These are phyloP conservation scores for Hippoglossus hippoglossus DNA, from an alignment of 2,797 vertebrate species.

Conservation along the genomic window DNA sequence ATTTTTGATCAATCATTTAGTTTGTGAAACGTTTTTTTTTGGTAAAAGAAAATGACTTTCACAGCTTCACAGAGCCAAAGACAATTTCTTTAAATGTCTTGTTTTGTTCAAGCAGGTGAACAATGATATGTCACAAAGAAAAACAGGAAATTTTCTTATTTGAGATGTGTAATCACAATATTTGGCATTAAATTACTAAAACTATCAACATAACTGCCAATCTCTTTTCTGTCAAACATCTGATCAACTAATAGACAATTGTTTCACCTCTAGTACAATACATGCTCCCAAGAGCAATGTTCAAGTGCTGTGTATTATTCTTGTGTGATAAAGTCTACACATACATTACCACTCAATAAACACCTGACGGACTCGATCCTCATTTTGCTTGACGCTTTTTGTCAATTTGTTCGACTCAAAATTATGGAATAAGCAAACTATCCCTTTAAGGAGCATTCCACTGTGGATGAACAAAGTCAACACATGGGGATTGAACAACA, in stretches of 20 bases:
- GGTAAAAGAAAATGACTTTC: background rate
- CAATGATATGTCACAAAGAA: background rate
- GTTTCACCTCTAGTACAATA: background rate
- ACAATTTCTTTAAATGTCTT: background rate
- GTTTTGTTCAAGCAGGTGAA: background rate
- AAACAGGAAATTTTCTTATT: background rate
- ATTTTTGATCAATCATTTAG: background rate
- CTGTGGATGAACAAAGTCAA: conserved; percentile 41
- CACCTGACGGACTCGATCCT: background rate
- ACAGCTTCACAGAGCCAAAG: background rate
- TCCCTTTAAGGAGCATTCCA: conserved; percentile 38
- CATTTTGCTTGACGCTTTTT: background rate
- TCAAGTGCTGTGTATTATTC: background rate
- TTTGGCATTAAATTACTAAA: background rate
- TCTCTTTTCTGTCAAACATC: no score
- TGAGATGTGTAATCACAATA: background rate
- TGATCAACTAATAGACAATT: no score
- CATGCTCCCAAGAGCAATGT: background rate
- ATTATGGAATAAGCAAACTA: conserved; percentile 20
- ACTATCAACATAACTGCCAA: no score
- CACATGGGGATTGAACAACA: conserved; percentile 40
- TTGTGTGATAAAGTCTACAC: background rate
- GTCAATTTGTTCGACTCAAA: background rate
- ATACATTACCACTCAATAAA: background rate
- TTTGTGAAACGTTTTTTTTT: background rate